Conservation (phyloP, 2,888 invertebrate species). For the Euzetes globulus region DNA sequence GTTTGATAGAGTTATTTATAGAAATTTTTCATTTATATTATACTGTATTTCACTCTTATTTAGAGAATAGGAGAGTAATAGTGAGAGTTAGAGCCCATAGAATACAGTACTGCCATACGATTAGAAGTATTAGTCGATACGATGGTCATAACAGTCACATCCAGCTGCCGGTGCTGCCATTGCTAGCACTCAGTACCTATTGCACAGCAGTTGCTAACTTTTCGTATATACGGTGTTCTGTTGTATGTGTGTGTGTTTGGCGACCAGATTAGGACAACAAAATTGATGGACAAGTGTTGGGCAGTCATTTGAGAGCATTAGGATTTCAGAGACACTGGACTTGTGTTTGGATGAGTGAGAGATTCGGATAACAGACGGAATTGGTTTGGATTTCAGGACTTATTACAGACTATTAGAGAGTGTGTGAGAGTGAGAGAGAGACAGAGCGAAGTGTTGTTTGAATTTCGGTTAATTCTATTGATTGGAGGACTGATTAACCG, state of each 20-base stretch:
- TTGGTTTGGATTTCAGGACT: too few species aligned
- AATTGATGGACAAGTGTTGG: not conserved
- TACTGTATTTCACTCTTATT: too few species aligned
- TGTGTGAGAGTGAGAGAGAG: too few species aligned
- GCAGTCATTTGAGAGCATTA: not conserved
- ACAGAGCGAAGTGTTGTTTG: too few species aligned
- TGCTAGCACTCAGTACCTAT: not conserved
- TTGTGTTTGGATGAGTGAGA: not conserved
- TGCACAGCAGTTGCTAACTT: not conserved
- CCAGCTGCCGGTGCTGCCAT: not conserved
- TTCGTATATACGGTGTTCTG: not conserved
- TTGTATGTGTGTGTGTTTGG: not conserved
- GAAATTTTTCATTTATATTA: not conserved
- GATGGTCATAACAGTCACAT: constrained; percentile 11
- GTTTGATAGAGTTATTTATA: constrained; percentile 9
- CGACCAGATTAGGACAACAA: not conserved
- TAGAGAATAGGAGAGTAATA: too few species aligned
- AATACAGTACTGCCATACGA: not conserved
- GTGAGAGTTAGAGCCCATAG: not conserved
- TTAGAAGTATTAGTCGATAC: not conserved
- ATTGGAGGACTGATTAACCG: not conserved
- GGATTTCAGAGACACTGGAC: not conserved
- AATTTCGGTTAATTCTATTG: too few species aligned
- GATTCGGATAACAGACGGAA: not conserved
- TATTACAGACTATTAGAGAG: not conserved